A percentile compares a stretch with the other conserved stretches of the same genome.
Evolutionary conservation across 2,797 vertebrate genomes (phyloP).

Genomic region (Sibirionetta formosa): DNA sequence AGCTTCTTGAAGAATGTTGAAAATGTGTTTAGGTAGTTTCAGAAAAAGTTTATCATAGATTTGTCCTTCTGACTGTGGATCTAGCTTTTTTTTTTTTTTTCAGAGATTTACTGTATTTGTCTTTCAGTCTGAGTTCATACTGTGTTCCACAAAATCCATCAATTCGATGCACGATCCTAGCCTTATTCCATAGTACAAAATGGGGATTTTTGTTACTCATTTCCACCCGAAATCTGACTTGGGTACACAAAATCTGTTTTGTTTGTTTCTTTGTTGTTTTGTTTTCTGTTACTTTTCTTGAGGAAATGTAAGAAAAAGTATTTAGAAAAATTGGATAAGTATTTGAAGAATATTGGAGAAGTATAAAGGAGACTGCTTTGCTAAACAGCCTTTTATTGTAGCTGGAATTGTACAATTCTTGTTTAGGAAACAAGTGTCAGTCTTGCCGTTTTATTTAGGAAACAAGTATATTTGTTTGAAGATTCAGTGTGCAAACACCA

Average conservation of each 20-base stretch:
- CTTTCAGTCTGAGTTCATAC: not conserved
- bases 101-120: not conserved
- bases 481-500: accelerated
- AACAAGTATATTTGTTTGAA: not conserved
- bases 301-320: not conserved
- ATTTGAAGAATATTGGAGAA: not conserved
- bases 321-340: not conserved
- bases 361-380: not conserved
- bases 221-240: not conserved
- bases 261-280: too few relatives aligned
- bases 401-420: not conserved
- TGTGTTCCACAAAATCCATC: not conserved
- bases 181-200: not conserved
- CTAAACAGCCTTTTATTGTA: not conserved
- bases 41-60: not conserved
- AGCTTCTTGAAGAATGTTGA: not conserved
- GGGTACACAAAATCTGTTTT: not conserved
- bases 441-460: not conserved
- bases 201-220: not conserved
- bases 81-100: not conserved
- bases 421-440: not conserved
- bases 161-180: not conserved
- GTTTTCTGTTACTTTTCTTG: too few relatives aligned
- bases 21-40: not conserved
- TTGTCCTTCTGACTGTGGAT: not conserved